Base-by-base conservation (phyloP, 2,797 vertebrate genomes). In the Momotus momota region DNA sequence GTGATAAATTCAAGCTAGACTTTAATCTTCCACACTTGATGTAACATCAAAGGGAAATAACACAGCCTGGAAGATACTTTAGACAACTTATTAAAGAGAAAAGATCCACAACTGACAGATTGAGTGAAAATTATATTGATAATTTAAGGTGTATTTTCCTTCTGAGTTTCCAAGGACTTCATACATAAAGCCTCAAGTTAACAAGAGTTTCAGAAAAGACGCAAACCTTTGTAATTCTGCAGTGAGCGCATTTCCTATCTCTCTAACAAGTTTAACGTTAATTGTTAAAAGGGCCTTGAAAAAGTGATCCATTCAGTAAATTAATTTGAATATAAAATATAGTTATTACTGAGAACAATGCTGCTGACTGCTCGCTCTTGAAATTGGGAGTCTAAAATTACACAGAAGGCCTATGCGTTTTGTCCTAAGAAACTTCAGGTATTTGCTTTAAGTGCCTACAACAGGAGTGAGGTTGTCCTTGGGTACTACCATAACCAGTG, bases 11-110 rank as follows among this genome's bases (percentile, higher is more conserved):
- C 86, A 96, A 89, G 80, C 85, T 92, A 93, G 86, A 87, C 95
- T 97, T 96, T 97, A 97, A 92, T 97, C 96, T 97, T 91, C 88
- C 92, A 95, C 82, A 95, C 93, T 96, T 95, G 77, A 93, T 94
- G 82, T 46, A 96, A 94, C 96, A 94, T 98, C 90, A 97, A 97
- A 97, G 92, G 80, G 91, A 29, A 96, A 89, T 93, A 97, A 95
- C 86, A 92, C 84, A 97, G 85, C 58, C 67, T 96, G 96, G 75
- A 96, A 97, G 95, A 96, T 85, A 81, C 58, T 96, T 96, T 93
- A 98, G 96, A 97, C 85, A 97, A 94, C 90, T 96, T 91, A 96
- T 86, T 95, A 94, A 86, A 94, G 85, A 95, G 92, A 90, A 96
- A 84, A 91, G 54, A 92, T 62, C 69, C 62, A 66, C 80, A 62